A percentile compares a stretch with the other conserved stretches of the same genome.
Evolutionary conservation across 2,888 invertebrate species (phyloP).

Genomic region (Diaprepes abbreviatus): DNA sequence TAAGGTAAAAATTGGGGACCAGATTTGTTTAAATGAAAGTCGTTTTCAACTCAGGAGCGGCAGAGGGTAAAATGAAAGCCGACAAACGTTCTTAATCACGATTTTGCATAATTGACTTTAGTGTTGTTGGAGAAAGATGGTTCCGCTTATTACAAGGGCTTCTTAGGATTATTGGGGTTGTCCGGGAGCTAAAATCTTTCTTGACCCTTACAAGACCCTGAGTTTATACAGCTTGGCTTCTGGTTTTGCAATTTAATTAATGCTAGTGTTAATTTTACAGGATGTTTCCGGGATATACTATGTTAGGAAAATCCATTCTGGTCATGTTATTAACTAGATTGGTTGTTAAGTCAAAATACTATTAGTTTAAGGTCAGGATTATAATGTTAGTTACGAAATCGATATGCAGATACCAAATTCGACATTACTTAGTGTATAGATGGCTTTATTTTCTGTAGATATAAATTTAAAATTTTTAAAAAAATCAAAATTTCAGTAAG

Average conservation of each 20-base stretch:
- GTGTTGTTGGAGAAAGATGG: slow-evolving; percentile 33
- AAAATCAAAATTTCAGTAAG: too few relatives aligned
- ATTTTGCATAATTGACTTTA: slow-evolving; percentile 49
- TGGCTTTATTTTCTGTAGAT: too few relatives aligned
- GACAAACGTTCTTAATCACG: slow-evolving; percentile 46
- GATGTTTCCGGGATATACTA: background rate
- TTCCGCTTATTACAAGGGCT: slow-evolving; percentile 26
- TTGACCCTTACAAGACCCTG: slow-evolving; percentile 16
- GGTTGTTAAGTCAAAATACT: too few relatives aligned
- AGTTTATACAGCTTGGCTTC: slow-evolving; percentile 5
- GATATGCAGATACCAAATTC: too few relatives aligned
- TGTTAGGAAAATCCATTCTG: background rate
- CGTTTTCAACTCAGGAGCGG: slow-evolving; percentile 37
- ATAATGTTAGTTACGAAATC: too few relatives aligned
- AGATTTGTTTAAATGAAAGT: slow-evolving; percentile 46
- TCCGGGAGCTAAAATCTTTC: slow-evolving; percentile 12
- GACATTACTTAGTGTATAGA: too few relatives aligned
- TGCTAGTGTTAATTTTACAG: slow-evolving; percentile 8
- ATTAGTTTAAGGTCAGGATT: too few relatives aligned
- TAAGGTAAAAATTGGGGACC: slow-evolving; percentile 33
- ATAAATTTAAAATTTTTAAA: too few relatives aligned
- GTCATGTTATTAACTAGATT: too few relatives aligned
- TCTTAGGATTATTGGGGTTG: slow-evolving; percentile 22
- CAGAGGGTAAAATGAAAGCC: slow-evolving; percentile 41
- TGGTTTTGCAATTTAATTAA: slow-evolving; percentile 11